These are phyloP conservation scores for Lochmaea crataegi DNA, from an alignment of 2,888 invertebrate genomes.

Conservation along the genomic window DNA sequence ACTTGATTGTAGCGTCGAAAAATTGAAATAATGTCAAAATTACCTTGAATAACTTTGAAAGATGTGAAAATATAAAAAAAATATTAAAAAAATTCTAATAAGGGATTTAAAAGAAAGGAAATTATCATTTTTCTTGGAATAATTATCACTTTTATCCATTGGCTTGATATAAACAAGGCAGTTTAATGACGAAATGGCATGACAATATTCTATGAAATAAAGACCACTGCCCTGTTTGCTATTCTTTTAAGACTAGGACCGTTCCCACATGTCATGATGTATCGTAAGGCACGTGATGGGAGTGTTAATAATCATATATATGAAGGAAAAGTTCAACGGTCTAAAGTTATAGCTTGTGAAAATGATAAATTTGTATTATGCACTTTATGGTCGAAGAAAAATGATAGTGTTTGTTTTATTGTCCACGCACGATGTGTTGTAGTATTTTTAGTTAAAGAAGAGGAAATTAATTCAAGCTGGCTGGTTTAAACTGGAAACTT, in stretches of 20 bases:
- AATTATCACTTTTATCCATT: not conserved
- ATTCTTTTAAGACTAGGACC: constrained; percentile 7
- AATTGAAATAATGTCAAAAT: too few species aligned
- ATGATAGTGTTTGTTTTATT: not conserved
- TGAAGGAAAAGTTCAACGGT: constrained; percentile 15
- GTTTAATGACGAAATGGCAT: not conserved
- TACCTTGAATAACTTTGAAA: too few species aligned
- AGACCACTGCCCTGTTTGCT: not conserved
- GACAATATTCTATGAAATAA: not conserved
- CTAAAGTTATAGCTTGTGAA: not conserved
- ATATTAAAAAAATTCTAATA: too few species aligned
- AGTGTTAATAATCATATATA: constrained; percentile 16
- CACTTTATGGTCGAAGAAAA: not conserved
- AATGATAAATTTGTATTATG: not conserved
- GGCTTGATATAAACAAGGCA: not conserved
- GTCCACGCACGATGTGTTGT: not conserved
- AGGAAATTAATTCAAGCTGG: not conserved
- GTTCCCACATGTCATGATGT: constrained; percentile 18
- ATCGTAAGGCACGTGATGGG: constrained; percentile 23
- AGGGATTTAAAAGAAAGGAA: not conserved
- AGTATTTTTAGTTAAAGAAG: not conserved
- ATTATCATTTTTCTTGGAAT: not conserved
- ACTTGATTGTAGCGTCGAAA: too few species aligned
- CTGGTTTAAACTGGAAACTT: too few species aligned
- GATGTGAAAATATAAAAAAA: too few species aligned